These are phyloP conservation scores for Pseudoatta argentina DNA, from an alignment of 1,140 invertebrate species.

Conservation along the genomic window DNA sequence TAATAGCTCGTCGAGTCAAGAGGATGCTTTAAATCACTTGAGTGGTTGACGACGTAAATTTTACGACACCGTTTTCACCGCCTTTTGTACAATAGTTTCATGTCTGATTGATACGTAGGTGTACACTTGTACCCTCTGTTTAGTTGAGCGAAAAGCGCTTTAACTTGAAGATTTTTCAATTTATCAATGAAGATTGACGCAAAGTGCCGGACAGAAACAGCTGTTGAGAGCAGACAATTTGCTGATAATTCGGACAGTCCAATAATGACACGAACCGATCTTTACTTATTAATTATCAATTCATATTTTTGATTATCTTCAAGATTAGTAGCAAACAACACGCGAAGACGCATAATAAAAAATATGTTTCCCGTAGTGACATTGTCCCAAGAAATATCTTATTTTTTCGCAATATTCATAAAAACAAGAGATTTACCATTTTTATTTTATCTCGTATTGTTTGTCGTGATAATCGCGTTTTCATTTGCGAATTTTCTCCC, in stretches of 20 bases:
- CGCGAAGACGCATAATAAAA: not conserved
- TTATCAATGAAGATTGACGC: too few species aligned
- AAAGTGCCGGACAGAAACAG: not conserved
- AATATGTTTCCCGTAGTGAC: not conserved
- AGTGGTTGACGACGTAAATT: constrained; percentile 21
- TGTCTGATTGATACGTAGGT: not conserved
- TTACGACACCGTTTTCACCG: not conserved
- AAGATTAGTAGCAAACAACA: not conserved
- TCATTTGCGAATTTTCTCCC: not conserved
- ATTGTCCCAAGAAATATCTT: not conserved
- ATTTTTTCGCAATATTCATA: not conserved
- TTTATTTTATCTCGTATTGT: constrained; percentile 2
- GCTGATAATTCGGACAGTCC: not conserved
- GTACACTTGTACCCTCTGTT: not conserved
- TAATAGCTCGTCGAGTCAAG: constrained; percentile 6
- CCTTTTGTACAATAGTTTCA: not conserved
- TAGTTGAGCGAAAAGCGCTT: constrained; percentile 24
- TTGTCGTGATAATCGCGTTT: constrained; percentile 24
- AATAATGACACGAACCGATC: not conserved
- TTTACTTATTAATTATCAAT: not conserved
- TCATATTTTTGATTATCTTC: not conserved
- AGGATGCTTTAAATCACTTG: constrained; percentile 3
- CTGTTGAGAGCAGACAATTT: constrained; percentile 11
- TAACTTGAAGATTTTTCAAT: too few species aligned
- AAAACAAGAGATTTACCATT: not conserved